Conservation (phyloP, 1,140 invertebrate species). For the Agraylea sexmaculata region DNA sequence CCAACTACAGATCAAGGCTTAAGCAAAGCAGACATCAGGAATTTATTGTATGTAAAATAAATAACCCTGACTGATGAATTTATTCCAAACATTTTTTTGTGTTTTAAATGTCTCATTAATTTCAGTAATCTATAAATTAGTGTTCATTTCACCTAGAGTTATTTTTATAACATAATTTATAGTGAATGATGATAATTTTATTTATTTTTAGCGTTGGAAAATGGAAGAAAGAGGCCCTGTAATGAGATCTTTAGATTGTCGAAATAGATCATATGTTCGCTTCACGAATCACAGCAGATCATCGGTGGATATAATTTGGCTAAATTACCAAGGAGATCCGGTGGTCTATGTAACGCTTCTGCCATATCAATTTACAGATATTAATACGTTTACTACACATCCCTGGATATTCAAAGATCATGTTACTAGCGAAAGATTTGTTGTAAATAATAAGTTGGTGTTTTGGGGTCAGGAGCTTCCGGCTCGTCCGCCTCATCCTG, state of each 20-base stretch:
- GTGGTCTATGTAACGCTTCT: constrained; percentile 7
- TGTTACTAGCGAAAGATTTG: constrained; percentile 43
- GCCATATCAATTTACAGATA: constrained; percentile 19
- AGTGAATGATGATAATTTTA: background rate
- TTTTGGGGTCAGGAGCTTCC: constrained; percentile 22
- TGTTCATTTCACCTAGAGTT: too few relatives aligned
- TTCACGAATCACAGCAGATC: constrained; percentile 13
- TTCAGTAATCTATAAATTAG: too few relatives aligned
- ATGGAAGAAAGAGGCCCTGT: constrained; percentile 18
- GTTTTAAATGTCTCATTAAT: too few relatives aligned
- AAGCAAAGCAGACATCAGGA: too few relatives aligned
- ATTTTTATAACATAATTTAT: too few relatives aligned
- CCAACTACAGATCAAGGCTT: too few relatives aligned
- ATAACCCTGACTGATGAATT: too few relatives aligned
- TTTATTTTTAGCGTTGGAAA: constrained; percentile 20
- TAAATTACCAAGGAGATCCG: constrained; percentile 12
- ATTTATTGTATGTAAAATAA: too few relatives aligned
- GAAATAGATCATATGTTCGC: constrained; percentile 6
- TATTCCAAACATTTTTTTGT: too few relatives aligned
- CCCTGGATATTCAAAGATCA: constrained; percentile 60
- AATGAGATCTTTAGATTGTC: constrained; percentile 7
- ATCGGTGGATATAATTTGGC: constrained; percentile 12
- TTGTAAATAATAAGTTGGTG: constrained; percentile 29
- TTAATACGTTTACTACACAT: constrained; percentile 60
- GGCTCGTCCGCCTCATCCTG: background rate